A percentile compares a stretch with the other conserved stretches of the same genome.
These are phyloP conservation scores for Bimastos eiseni DNA, from an alignment of 2,888 invertebrate genomes.

Conservation along the genomic window DNA sequence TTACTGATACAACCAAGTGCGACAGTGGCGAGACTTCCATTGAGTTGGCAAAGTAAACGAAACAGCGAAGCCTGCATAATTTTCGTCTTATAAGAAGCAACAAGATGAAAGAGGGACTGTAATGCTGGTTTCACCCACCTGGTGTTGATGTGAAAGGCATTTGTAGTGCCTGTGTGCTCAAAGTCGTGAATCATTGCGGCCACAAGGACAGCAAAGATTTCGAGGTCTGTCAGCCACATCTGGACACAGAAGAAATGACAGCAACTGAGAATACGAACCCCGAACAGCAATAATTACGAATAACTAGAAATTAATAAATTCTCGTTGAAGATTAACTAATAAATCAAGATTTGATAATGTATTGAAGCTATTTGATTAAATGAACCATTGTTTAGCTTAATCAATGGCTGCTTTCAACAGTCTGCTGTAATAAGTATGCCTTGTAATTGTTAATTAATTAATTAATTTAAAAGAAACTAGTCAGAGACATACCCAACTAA, in stretches of 20 bases:
- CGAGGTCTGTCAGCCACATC: constrained; percentile 88
- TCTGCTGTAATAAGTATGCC: no score
- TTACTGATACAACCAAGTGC: no score
- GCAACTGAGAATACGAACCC: background rate
- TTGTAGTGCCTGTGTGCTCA: constrained; percentile 95
- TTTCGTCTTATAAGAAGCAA: background rate
- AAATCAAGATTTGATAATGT: background rate
- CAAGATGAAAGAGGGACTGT: background rate
- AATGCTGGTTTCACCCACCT: constrained; percentile 65
- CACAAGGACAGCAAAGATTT: constrained; percentile 88
- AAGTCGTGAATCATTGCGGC: constrained; percentile 92
- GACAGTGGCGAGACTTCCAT: background rate
- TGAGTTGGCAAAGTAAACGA: background rate
- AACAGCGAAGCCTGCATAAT: background rate
- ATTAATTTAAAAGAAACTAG: no score
- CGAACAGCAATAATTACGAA: background rate
- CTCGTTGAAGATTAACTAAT: background rate
- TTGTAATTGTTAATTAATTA: no score
- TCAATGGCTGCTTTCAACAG: background rate
- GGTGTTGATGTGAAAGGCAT: constrained; percentile 95
- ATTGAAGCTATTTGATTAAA: background rate
- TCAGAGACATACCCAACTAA: no score
- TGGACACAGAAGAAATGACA: constrained; percentile 57
- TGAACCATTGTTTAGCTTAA: background rate
- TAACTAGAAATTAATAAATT: background rate